These are phyloP conservation scores for Oedothorax gibbosus DNA, from an alignment of 1,140 invertebrate species.

Conservation along the genomic window DNA sequence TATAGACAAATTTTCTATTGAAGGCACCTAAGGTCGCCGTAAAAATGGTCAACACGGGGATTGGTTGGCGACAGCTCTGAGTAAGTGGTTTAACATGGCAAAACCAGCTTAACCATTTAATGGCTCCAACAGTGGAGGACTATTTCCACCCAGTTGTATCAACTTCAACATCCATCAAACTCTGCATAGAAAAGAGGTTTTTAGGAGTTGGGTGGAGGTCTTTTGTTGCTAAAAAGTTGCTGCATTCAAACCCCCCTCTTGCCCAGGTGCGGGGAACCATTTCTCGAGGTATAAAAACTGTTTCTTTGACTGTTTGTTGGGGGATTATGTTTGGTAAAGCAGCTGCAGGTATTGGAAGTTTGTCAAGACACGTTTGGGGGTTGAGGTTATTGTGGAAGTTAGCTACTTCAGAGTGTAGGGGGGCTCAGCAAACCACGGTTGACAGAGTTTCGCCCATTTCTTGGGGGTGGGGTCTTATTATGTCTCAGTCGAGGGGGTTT, in stretches of 20 bases:
- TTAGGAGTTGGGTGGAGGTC: too few relatives aligned
- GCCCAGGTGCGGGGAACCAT: conserved; percentile 46
- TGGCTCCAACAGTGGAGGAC: background rate
- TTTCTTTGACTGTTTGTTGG: conserved; percentile 52
- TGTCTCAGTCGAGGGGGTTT: background rate
- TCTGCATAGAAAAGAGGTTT: background rate
- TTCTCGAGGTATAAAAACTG: conserved; percentile 50
- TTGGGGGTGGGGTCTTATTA: background rate
- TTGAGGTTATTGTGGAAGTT: background rate
- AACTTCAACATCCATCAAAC: conserved; percentile 25
- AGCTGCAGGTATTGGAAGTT: conserved; percentile 22
- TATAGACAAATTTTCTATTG: too few relatives aligned
- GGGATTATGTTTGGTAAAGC: conserved; percentile 46
- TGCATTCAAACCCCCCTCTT: conserved; percentile 6
- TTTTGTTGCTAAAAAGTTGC: background rate
- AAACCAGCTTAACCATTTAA: conserved; percentile 56
- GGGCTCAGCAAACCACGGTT: too few relatives aligned
- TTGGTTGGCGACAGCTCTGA: background rate
- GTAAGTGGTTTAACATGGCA: conserved; percentile 51
- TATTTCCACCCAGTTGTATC: background rate
- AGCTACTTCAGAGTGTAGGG: conserved; percentile 32
- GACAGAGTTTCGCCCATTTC: too few relatives aligned
- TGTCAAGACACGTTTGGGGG: conserved; percentile 5
- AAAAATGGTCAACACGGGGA: background rate
- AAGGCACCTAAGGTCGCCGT: too few relatives aligned